Percentiles rank a stretch among this genome's conserved stretches.
Conservation (phyloP, 2,113 vertebrate genomes). For the Rhadina sibilatrix region DNA sequence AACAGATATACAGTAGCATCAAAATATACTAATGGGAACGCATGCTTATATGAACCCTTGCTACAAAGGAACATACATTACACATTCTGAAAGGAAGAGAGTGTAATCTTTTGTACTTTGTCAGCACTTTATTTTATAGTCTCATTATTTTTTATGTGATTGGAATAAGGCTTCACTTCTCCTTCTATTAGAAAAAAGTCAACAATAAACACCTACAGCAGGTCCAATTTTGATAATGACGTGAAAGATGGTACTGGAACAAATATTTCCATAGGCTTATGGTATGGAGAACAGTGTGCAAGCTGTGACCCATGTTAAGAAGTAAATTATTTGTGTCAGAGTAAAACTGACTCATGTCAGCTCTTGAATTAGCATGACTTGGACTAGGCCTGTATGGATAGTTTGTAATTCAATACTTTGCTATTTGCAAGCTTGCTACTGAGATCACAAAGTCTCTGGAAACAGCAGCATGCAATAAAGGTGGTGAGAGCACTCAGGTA, state of each 20-base stretch:
- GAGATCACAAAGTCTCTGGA: background rate
- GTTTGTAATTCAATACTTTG: background rate
- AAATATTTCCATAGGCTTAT: background rate
- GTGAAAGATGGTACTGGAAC: background rate
- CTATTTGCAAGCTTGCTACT: background rate
- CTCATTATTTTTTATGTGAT: background rate
- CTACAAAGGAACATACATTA: background rate
- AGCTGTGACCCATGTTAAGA: background rate
- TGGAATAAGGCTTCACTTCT: background rate
- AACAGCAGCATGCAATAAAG: background rate
- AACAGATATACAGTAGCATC: background rate
- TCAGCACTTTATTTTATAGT: background rate
- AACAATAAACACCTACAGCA: background rate
- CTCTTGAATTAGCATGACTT: fast-evolving
- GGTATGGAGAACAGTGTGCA: background rate
- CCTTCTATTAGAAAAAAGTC: background rate
- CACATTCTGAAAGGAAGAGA: background rate
- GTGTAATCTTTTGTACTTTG: background rate
- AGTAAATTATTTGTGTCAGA: background rate
- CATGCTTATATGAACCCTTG: background rate
- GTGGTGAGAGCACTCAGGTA: background rate
- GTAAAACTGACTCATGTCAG: background rate
- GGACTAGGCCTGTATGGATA: fast-evolving
- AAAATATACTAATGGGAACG: background rate
- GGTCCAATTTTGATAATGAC: background rate